Base-by-base conservation (phyloP, 2,797 vertebrate genomes). In the Tadarida brasiliensis region DNA sequence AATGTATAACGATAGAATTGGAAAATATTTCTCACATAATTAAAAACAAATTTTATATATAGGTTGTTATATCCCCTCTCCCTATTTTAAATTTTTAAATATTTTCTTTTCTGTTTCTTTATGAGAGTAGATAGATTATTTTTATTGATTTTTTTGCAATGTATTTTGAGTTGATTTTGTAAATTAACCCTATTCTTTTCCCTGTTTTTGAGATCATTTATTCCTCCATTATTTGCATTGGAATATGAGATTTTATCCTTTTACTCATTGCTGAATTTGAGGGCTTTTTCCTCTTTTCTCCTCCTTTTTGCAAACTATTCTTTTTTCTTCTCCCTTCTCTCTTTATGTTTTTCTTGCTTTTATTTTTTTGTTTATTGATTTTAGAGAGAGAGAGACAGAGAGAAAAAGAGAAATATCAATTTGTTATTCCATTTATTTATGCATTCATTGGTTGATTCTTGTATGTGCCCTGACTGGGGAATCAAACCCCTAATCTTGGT, bases 201-300 rank as follows among this genome's bases (percentile, higher is more conserved):
- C 51, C 4, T 84, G 20, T 22, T 59, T 71, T 39, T 65, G 15
- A 85, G 22, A 6, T 4, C 12, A 59, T 85, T 73, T 89, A 73
- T 77, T 77, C 63, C 16, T 59, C 47, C 56, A 65, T 65, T 78
- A 73, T 11, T 30, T 80, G 14, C 10, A 80, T 19, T 51, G 61
- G 19, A 86, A 90, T 80, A 54, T 78, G 22, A 92, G 33, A 59
- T 30, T 78, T 73, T 71, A 51, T 94, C 26, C 3, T 83, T 94
- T 78, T 33, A 51, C 28, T 77, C 39, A 63, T 57, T 39, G 28
- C 7, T 51, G 17, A 17, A 22, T 88, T 67, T 33, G n/a, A 54
- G 17, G 2, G 7, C 3, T 39, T 28, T 51, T 67, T 71, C 7
- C 30, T 74, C 4, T 81, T 51, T 89, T 51, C 39, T n/a, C 5